Evolutionary conservation across 2,797 vertebrate genomes (phyloP).

Genomic region (Lagodon rhomboides): DNA sequence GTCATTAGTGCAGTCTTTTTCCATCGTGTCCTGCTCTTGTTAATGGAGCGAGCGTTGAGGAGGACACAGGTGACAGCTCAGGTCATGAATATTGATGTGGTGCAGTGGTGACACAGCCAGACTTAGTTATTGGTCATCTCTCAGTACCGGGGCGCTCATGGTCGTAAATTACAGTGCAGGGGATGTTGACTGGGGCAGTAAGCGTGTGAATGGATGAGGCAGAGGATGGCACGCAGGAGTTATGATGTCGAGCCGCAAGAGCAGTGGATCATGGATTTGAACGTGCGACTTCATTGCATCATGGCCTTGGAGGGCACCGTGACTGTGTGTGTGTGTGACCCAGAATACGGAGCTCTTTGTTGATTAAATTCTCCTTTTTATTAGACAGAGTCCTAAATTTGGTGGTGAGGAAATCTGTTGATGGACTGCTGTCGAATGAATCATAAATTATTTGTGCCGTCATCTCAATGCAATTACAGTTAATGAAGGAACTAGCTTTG

Average conservation of each 20-base stretch:
- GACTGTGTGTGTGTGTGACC: constrained; percentile 11
- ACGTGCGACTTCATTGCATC: constrained; percentile 1
- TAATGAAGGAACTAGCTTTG: not conserved
- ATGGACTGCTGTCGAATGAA: constrained; percentile 39
- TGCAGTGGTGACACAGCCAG: constrained; percentile 60
- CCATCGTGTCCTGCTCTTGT: constrained; percentile 19
- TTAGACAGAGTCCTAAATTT: constrained; percentile 24
- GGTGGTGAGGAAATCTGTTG: constrained; percentile 17
- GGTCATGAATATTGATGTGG: constrained; percentile 74
- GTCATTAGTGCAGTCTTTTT: constrained; percentile 51
- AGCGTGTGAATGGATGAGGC: constrained; percentile 59
- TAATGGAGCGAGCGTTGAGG: not conserved
- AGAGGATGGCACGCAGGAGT: constrained; percentile 44
- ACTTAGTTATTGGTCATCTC: constrained; percentile 67
- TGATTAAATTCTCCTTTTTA: constrained; percentile 62
- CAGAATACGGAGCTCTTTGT: constrained; percentile 46
- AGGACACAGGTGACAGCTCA: constrained; percentile 54
- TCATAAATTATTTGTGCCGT: constrained; percentile 26
- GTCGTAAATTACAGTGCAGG: constrained; percentile 56
- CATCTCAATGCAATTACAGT: not conserved
- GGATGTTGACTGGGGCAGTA: constrained; percentile 53
- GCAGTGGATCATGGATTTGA: constrained; percentile 16
- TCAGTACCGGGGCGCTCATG: constrained; percentile 10
- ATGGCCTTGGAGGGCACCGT: not conserved
- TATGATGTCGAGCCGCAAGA: constrained; percentile 48